phyloP scores from a whole-genome alignment of 2,888 invertebrate genomes.

The Lasioglossum vierecki region DNA sequence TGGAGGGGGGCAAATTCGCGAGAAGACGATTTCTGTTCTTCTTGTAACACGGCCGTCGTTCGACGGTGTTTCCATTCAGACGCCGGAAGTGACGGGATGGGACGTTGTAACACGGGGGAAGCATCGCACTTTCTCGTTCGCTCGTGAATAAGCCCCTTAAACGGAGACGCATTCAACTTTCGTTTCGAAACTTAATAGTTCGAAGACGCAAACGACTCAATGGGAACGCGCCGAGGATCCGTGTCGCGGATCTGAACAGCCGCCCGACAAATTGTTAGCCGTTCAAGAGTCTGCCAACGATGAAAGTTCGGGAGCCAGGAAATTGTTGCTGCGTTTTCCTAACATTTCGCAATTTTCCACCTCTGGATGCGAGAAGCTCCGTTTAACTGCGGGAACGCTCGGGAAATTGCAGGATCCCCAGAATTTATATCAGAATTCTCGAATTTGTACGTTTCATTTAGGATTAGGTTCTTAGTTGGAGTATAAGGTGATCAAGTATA shows the following conservation, averaged over 20 bases:
- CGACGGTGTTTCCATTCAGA: slow-evolving; percentile 32
- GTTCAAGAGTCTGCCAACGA: background rate
- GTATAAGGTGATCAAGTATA: no score
- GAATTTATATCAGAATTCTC: no score
- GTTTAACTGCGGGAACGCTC: background rate
- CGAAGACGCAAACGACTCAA: slow-evolving; percentile 37
- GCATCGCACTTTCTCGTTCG: slow-evolving; percentile 27
- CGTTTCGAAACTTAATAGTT: slow-evolving; percentile 54
- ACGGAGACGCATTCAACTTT: slow-evolving; percentile 51
- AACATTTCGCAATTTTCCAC: background rate
- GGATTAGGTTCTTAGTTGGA: no score
- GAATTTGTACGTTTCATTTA: no score
- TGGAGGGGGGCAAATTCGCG: background rate
- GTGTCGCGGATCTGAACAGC: slow-evolving; percentile 9
- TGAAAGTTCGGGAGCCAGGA: background rate
- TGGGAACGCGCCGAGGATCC: slow-evolving; percentile 43
- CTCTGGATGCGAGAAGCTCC: background rate
- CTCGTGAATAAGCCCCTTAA: slow-evolving; percentile 23
- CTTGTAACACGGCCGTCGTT: slow-evolving; percentile 16
- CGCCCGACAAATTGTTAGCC: background rate
- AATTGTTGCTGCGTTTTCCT: background rate
- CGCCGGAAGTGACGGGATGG: no score
- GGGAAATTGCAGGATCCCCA: background rate
- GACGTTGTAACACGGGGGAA: background rate
- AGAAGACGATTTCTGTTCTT: slow-evolving; percentile 21